phyloP scores from a whole-genome alignment of 2,888 invertebrate species.

The Folsomia manolachei region DNA sequence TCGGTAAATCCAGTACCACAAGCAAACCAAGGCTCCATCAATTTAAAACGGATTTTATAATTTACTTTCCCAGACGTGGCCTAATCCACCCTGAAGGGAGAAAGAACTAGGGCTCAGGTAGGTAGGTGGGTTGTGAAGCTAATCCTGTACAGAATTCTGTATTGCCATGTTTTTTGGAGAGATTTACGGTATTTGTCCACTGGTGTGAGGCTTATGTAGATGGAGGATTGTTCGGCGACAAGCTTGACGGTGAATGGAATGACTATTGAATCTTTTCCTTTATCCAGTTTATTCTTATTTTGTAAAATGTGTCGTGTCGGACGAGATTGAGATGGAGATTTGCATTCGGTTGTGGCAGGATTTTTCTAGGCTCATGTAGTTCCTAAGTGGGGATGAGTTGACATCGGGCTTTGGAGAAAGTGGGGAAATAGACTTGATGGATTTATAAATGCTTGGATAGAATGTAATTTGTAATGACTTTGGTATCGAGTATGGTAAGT shows the following conservation, averaged over 20 bases:
- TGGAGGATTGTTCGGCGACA: too few species aligned
- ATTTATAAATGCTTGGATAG: too few species aligned
- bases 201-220: too few species aligned
- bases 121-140: not conserved
- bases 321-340: not conserved
- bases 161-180: too few species aligned
- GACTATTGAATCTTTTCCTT: not conserved
- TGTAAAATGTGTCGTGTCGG: too few species aligned
- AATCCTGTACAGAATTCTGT: not conserved
- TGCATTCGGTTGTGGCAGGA: not conserved
- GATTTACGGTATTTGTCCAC: too few species aligned
- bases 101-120: not conserved
- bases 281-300: not conserved
- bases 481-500: too few species aligned
- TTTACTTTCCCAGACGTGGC: not conserved
- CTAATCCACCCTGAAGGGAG: conserved; percentile 4
- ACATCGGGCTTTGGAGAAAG: too few species aligned
- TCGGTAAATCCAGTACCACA: too few species aligned
- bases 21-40: not conserved
- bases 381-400: not conserved
- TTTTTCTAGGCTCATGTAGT: not conserved
- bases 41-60: conserved; percentile 2
- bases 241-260: too few species aligned
- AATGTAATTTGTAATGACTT: too few species aligned
- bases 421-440: not conserved